Conservation (phyloP, 2,888 invertebrate species). For the Caenorhabditis virilis region DNA sequence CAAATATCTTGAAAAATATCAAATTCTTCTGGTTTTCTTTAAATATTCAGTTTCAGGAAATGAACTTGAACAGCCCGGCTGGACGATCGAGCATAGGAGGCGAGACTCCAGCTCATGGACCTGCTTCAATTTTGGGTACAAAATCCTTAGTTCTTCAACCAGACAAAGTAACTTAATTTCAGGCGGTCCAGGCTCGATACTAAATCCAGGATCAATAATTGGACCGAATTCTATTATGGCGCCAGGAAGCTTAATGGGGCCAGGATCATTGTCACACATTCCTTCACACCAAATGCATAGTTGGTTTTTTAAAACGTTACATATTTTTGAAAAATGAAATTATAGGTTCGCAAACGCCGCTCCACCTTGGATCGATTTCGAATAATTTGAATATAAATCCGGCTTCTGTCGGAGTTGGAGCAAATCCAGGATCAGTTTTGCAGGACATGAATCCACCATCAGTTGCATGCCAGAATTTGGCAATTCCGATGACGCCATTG, state of each 20-base stretch:
- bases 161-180: slow-evolving; percentile 2
- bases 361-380: slow-evolving; percentile 2
- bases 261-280: slow-evolving; percentile 19
- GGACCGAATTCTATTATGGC: slow-evolving; percentile 47
- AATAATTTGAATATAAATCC: slow-evolving; percentile 55
- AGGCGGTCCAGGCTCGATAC: slow-evolving; percentile 29
- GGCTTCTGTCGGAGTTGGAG: slow-evolving; percentile 39
- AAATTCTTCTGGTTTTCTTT: neutral
- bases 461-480: slow-evolving; percentile 36
- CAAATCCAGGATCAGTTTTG: slow-evolving; percentile 37
- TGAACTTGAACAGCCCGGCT: slow-evolving; percentile 52
- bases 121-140: slow-evolving; percentile 18
- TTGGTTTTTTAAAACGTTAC: slow-evolving; percentile 6
- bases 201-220: slow-evolving; percentile 54
- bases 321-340: neutral
- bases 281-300: slow-evolving; percentile 32
- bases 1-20: neutral
- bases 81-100: slow-evolving; percentile 43
- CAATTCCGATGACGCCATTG: slow-evolving; percentile 67
- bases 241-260: slow-evolving; percentile 38
- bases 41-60: slow-evolving; percentile 2
- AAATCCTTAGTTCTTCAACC: too few relatives aligned
- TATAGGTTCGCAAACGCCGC: slow-evolving; percentile 28
- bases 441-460: slow-evolving; percentile 44
- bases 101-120: slow-evolving; percentile 53